These are phyloP conservation scores for Yponomeuta plumbellus DNA, from an alignment of 2,888 invertebrate species.

Conservation along the genomic window DNA sequence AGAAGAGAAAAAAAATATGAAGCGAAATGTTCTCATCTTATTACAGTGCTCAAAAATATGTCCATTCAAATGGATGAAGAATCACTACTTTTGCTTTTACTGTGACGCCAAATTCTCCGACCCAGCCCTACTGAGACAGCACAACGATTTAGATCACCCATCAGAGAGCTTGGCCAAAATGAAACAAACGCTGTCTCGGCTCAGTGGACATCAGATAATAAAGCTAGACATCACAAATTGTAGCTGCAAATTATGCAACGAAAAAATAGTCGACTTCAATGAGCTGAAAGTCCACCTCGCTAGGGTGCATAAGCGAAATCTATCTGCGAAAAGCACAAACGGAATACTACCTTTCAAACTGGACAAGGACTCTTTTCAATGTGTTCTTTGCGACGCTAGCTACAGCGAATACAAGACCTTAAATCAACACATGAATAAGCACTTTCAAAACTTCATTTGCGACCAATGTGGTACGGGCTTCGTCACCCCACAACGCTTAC, in stretches of 20 bases:
- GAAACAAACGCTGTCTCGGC: slow-evolving; percentile 39
- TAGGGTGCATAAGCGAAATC: slow-evolving; percentile 41
- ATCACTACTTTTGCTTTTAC: slow-evolving; percentile 56
- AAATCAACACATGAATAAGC: slow-evolving; percentile 67
- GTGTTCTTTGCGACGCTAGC: slow-evolving; percentile 47
- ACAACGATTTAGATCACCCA: slow-evolving; percentile 27
- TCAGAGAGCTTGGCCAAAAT: slow-evolving; percentile 32
- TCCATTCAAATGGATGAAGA: slow-evolving; percentile 63
- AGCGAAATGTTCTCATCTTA: slow-evolving; percentile 43
- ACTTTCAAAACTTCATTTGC: slow-evolving; percentile 65
- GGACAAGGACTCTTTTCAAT: slow-evolving; percentile 41
- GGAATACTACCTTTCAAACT: slow-evolving; percentile 59
- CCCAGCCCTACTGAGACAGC: slow-evolving; percentile 43
- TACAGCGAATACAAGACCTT: slow-evolving; percentile 56
- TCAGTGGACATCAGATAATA: slow-evolving; percentile 54
- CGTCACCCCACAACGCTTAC: slow-evolving; percentile 54
- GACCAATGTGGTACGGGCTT: slow-evolving; percentile 64
- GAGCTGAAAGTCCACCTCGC: slow-evolving; percentile 50
- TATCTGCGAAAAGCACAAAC: slow-evolving; percentile 42
- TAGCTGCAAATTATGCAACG: slow-evolving; percentile 50
- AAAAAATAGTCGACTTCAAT: slow-evolving; percentile 34
- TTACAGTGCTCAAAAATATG: slow-evolving; percentile 54
- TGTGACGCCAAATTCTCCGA: slow-evolving; percentile 52
- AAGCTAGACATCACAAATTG: slow-evolving; percentile 59
- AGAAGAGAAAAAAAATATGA: slow-evolving; percentile 39